Evolutionary conservation across 2,113 vertebrate genomes (phyloP), one percentile per base, ranked within the genome.

Genomic region (Crypturellus undulatus): DNA sequence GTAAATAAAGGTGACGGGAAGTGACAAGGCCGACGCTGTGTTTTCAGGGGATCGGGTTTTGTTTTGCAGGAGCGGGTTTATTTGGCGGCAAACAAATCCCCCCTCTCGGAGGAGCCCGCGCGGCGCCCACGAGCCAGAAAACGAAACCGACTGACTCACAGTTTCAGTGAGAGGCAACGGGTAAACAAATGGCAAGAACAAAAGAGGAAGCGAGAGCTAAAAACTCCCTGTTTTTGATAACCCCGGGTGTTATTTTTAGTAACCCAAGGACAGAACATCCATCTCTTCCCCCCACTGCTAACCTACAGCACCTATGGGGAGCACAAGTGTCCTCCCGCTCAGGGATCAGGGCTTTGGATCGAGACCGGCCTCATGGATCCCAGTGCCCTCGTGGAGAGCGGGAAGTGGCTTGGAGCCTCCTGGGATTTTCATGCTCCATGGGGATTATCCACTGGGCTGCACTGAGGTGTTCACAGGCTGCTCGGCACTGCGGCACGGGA

Each of bases 121-220:
- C 4, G 9, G 34, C 65, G n/a, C 58, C 2, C 0, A 62, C 3
- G 64, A 59, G 60, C 10, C 67, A 69, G 40, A 96, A 95, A 97
- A 91, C 0, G 42, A 96, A 96, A 93, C 63, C 14, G 18, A 28
- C 89, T 96, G 96, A 97, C 28, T 97, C 96, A 96, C 45, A 95
- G 92, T 96, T 94, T 96, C 94, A 91, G 83, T 20, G 25, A 75
- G 72, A 89, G 69, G 32, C 49, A 36, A 77, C 51, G 38, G 21
- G 79, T 67, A 96, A 96, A 95, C 83, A 93, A 42, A 14, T 6
- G 0, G 52, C 10, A 1, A 24, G 81, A 25, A 68, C 54, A 73
- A 24, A 84, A 40, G 87, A 95, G 94, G 90, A 94, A 96, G 34
- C 26, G 47, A 24, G 38, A 7, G 24, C 62, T 85, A 85, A 62